phyloP scores from a whole-genome alignment of 1,140 invertebrate genomes.

The Zophobas atratus region DNA sequence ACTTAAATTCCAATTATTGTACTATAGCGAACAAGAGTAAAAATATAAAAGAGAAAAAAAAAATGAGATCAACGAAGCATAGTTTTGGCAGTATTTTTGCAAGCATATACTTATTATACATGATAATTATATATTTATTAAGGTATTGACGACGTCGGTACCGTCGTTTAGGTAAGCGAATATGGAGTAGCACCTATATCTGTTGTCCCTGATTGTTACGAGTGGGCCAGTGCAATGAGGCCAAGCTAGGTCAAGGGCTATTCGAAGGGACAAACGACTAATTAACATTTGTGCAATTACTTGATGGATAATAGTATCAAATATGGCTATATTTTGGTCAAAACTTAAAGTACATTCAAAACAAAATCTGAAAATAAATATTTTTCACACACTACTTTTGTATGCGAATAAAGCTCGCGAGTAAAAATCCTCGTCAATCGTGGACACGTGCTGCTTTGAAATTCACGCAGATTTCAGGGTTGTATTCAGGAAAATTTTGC shows the following conservation, averaged over 20 bases:
- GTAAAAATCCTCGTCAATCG: no score
- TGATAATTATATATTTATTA: constrained; percentile 52
- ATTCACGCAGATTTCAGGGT: no score
- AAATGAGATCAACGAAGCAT: constrained; percentile 61
- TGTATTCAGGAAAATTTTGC: no score
- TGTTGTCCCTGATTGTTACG: constrained; percentile 47
- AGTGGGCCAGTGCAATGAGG: constrained; percentile 63
- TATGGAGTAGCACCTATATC: constrained; percentile 26
- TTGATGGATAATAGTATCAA: no score
- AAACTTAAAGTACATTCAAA: no score
- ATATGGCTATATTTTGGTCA: no score
- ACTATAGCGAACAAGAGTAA: constrained; percentile 41
- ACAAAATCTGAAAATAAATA: no score
- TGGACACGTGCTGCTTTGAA: no score
- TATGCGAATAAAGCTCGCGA: no score
- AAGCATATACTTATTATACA: constrained; percentile 57
- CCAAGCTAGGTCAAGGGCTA: background rate
- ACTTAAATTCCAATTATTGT: constrained; percentile 44
- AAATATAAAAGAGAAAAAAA: constrained; percentile 50
- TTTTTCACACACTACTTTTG: no score
- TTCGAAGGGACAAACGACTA: background rate
- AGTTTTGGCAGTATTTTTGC: constrained; percentile 68
- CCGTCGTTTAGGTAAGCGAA: constrained; percentile 20
- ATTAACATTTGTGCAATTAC: no score
- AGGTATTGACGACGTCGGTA: constrained; percentile 21